Evolutionary conservation across 2,797 vertebrate genomes (phyloP).

Genomic region (Bradypodion pumilum): DNA sequence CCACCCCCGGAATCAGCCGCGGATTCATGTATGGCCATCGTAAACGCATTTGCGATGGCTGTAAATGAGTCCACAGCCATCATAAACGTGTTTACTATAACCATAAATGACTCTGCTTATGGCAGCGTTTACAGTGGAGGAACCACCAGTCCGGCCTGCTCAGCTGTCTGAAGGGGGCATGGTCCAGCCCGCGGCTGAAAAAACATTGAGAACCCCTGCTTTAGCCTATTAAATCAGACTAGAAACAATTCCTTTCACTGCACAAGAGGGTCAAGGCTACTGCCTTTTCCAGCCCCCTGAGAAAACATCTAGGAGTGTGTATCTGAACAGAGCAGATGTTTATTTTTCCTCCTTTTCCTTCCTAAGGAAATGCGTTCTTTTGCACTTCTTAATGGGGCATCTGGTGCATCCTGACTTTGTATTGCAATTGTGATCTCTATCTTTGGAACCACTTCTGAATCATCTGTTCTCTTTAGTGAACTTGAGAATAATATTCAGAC

Average conservation of each 20-base stretch:
- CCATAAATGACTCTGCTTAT: no score
- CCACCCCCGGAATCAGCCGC: no score
- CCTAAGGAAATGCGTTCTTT: not conserved
- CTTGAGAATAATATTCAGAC: not conserved
- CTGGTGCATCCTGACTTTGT: not conserved
- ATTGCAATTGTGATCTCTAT: not conserved
- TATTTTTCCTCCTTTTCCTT: not conserved
- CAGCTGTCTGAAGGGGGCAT: no score
- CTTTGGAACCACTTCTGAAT: not conserved
- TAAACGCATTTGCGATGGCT: no score
- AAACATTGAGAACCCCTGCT: slow-evolving; percentile 45
- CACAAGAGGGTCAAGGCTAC: not conserved
- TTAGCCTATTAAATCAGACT: no score
- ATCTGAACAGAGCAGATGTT: not conserved
- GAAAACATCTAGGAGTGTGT: not conserved
- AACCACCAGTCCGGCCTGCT: no score
- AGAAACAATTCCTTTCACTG: slow-evolving; percentile 7
- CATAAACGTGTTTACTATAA: no score
- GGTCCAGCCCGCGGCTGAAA: slow-evolving; percentile 26
- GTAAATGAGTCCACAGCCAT: no score
- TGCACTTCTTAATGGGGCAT: not conserved
- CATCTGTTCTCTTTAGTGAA: not conserved
- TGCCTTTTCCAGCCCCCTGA: not conserved
- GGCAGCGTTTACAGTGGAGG: no score
- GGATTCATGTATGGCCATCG: no score